Base-by-base conservation (phyloP, 2,797 vertebrate genomes). In the Chloroceryle amazona region DNA sequence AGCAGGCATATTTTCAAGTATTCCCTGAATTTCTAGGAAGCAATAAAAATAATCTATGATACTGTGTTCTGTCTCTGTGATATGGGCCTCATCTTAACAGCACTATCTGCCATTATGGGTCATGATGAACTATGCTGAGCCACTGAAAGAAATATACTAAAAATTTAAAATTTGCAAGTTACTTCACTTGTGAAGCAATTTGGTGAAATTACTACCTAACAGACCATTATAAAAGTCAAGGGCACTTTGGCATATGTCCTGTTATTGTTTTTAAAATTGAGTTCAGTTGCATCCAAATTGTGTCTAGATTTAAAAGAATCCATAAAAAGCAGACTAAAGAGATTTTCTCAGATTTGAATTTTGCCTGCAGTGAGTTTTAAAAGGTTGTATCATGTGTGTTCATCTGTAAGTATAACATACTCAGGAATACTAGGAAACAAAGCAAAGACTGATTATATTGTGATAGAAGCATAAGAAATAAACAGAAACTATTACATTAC, bases 21-120 rank as follows among this genome's bases (percentile, higher is more conserved):
- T 86, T 95, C 46, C 29, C 80, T 82, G 60, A 80, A 81, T 82
- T 87, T 82, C 55, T 82, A 94, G 70, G 70, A 96, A 93, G 22
- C 39, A 76, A 71, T 86, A 76, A 75, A 95, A 94, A 74, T 86
- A 95, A 94, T 65, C 41, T 81, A 49, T 78, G 54, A 42, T 70
- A 22, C 57, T 72, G 6, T 78, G 42, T 92, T 89, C 41, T 81
- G 37, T 60, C 44, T 95, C 52, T 72, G 10, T 90, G 79, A 88
- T 46, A 90, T 12, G 10, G 22, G 70, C 66, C 89, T 75, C 51
- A 92, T 81, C 55, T 79, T 93, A 90, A 91, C 1, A 2, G 21
- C 37, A 78, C 11, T 62, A 84, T 92, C 86, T 91, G 29, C 46
- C 35, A 35, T 90, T 95, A 91, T 84, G 41, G 83, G 67, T 92